Evolutionary conservation across 2,797 vertebrate species (phyloP).

Genomic region (Macrochelys suwanniensis): DNA sequence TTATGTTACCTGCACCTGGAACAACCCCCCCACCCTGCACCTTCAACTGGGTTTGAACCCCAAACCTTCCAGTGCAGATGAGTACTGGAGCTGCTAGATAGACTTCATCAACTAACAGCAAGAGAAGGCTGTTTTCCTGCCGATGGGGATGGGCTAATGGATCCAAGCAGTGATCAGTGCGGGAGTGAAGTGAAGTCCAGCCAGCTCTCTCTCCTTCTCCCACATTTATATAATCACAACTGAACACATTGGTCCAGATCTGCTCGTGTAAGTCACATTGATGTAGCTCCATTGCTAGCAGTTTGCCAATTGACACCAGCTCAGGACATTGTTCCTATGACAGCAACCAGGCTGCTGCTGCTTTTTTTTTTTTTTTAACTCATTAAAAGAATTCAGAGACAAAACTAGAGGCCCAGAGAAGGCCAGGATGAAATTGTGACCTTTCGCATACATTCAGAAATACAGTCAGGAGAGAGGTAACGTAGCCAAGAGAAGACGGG

Average conservation of each 20-base stretch:
- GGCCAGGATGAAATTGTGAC: not conserved
- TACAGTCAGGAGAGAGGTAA: too few relatives aligned
- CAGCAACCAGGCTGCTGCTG: not conserved
- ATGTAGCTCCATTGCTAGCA: not conserved
- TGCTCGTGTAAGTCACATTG: fast-evolving
- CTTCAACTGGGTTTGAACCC: not conserved
- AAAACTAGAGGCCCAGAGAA: not conserved
- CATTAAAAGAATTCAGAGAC: not conserved
- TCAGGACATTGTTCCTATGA: not conserved
- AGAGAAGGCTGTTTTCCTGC: not conserved
- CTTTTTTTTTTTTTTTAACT: not conserved
- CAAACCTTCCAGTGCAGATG: not conserved
- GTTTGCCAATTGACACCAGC: not conserved
- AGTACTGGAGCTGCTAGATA: not conserved
- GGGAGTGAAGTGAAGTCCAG: not conserved
- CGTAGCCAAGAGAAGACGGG: too few relatives aligned
- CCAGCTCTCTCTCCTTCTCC: not conserved
- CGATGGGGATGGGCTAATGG: not conserved
- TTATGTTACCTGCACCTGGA: not conserved
- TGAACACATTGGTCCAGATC: not conserved
- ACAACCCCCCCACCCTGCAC: not conserved
- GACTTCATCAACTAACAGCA: fast-evolving
- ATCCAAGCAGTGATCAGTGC: not conserved
- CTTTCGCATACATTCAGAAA: too few relatives aligned
- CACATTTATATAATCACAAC: fast-evolving